These are phyloP conservation scores for Diacarnus erythraeanus DNA, from an alignment of 37 sponge, comb jelly and placozoan genomes.

Conservation along the genomic window DNA sequence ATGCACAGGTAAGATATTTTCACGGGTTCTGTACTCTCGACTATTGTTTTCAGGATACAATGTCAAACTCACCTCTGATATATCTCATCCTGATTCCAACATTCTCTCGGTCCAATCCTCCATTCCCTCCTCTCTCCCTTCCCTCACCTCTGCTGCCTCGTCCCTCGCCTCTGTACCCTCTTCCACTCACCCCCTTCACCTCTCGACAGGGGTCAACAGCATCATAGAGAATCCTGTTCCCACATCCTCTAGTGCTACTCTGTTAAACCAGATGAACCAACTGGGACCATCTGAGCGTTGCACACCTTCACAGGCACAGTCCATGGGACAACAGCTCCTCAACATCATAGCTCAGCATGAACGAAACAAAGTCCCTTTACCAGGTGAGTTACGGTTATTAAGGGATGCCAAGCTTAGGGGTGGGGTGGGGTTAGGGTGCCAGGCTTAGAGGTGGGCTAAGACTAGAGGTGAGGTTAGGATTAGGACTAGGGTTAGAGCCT, in stretches of 20 bases:
- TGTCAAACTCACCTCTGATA: background rate
- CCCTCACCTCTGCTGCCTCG: background rate
- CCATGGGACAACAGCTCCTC: conserved; percentile 72
- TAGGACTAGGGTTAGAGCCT: too few species aligned
- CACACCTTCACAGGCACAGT: conserved; percentile 66
- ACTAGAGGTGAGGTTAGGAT: too few species aligned
- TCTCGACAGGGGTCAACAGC: background rate
- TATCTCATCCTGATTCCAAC: background rate
- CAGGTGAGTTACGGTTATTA: conserved; percentile 20
- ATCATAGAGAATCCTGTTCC: background rate
- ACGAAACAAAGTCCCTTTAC: conserved; percentile 38
- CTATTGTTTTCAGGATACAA: background rate
- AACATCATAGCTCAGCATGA: conserved; percentile 55
- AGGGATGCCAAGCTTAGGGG: too few species aligned
- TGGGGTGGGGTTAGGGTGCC: too few species aligned
- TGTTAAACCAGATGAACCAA: conserved; percentile 47
- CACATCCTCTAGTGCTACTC: conserved; percentile 1
- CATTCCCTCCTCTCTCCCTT: background rate
- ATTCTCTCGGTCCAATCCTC: background rate
- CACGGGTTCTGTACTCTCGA: too few species aligned
- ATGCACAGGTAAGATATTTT: too few species aligned
- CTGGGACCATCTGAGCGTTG: conserved; percentile 71
- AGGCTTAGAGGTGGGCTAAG: too few species aligned
- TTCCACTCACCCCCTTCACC: background rate
- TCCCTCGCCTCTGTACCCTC: background rate